A percentile compares a stretch with the other conserved stretches of the same genome.
phyloP scores from a whole-genome alignment of 2,797 vertebrate species.

The Anableps anableps region DNA sequence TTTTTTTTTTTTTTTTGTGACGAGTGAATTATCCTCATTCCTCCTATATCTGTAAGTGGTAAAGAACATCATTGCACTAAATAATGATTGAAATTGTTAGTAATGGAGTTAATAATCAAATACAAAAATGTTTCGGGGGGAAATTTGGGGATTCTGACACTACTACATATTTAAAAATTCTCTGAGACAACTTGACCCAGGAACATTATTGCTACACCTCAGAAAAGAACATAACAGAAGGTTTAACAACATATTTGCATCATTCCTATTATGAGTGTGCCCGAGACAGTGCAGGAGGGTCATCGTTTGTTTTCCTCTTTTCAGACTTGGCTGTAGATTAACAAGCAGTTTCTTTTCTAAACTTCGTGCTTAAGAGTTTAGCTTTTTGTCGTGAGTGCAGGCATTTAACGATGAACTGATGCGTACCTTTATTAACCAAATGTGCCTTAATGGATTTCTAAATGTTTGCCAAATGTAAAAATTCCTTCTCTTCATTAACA shows the following conservation, averaged over 20 bases:
- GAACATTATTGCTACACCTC: too few species aligned
- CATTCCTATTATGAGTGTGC: not conserved
- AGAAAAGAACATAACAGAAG: too few species aligned
- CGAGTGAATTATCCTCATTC: too few species aligned
- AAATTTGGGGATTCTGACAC: too few species aligned
- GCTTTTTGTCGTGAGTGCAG: conserved; percentile 8
- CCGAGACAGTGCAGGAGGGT: not conserved
- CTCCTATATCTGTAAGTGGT: too few species aligned
- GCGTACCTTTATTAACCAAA: conserved; percentile 2
- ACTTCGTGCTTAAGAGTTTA: conserved; percentile 45
- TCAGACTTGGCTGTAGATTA: conserved; percentile 29
- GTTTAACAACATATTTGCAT: conserved; percentile 5
- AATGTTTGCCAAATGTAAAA: not conserved
- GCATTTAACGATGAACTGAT: not conserved
- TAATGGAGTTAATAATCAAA: too few species aligned
- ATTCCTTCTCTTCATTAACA: not conserved
- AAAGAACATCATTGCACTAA: too few species aligned
- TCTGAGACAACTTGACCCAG: too few species aligned
- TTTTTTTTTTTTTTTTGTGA: too few species aligned
- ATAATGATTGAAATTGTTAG: too few species aligned
- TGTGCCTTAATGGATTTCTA: not conserved
- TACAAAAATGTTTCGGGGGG: too few species aligned
- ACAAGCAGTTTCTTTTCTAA: conserved; percentile 44
- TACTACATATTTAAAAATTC: too few species aligned
- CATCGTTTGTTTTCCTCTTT: conserved; percentile 35